Conservation (phyloP, 2,797 vertebrate species). For the Gallinago nigripennis region DNA sequence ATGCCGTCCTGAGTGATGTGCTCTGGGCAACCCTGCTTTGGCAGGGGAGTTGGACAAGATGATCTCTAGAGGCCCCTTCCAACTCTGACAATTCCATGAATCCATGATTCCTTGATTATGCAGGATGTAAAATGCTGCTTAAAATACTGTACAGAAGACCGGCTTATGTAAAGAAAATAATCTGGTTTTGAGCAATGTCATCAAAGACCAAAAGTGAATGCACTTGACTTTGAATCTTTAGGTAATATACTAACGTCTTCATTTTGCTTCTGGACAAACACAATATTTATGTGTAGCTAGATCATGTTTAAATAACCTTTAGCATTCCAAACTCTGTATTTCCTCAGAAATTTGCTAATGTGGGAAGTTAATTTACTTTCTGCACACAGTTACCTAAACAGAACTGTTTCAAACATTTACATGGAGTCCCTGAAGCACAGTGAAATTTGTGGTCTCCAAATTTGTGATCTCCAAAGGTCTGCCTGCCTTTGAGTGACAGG, state of each 20-base stretch:
- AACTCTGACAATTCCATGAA: too few relatives aligned
- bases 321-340: background rate
- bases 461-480: background rate
- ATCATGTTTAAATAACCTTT: background rate
- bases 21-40: too few relatives aligned
- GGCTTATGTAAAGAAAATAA: background rate
- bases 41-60: too few relatives aligned
- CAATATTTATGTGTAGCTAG: constrained; percentile 6
- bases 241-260: background rate
- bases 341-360: background rate
- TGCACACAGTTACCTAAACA: background rate
- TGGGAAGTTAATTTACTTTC: background rate
- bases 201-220: constrained; percentile 13
- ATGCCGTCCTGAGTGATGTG: too few relatives aligned
- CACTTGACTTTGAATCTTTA: constrained; percentile 17
- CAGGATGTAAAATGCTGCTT: background rate
- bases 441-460: background rate
- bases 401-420: background rate
- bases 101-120: background rate
- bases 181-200: background rate
- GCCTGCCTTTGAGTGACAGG: background rate
- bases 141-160: background rate
- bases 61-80: too few relatives aligned
- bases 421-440: background rate
- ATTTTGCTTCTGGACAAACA: constrained; percentile 2